Percentiles rank a stretch among this genome's conserved stretches.
Evolutionary conservation across 2,888 invertebrate genomes (phyloP).

Genomic region (Pseudoips prasinana): DNA sequence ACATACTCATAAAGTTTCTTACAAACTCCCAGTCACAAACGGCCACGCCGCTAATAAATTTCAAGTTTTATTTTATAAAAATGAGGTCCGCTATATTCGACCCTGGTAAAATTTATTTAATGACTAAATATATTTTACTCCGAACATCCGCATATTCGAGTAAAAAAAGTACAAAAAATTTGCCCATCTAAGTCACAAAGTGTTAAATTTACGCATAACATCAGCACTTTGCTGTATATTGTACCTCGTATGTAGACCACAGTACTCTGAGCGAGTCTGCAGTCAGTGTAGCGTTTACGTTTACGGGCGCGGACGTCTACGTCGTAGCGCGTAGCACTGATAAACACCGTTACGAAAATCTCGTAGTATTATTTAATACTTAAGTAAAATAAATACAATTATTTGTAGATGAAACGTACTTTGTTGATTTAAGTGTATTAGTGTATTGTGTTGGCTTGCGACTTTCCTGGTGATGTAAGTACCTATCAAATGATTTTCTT

Average conservation of each 20-base stretch:
- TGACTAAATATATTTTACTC: conserved; percentile 23
- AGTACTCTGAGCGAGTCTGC: conserved; percentile 18
- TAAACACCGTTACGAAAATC: conserved; percentile 23
- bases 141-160: conserved; percentile 31
- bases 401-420: too few species aligned
- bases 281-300: conserved; percentile 53
- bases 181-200: conserved; percentile 33
- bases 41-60: conserved; percentile 18
- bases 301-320: conserved; percentile 55
- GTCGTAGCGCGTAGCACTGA: conserved; percentile 43
- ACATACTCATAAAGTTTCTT: conserved; percentile 30
- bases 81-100: conserved; percentile 19
- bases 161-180: conserved; percentile 24
- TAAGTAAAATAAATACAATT: too few species aligned
- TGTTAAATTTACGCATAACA: conserved; percentile 36
- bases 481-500: conserved; percentile 15
- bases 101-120: conserved; percentile 25
- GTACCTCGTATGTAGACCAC: conserved; percentile 14
- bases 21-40: conserved; percentile 16
- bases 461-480: conserved; percentile 23
- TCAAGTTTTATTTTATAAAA: conserved; percentile 21
- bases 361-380: too few species aligned
- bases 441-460: conserved; percentile 20
- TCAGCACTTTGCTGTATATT: conserved; percentile 21
- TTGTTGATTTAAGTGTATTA: conserved; percentile 13